Percentiles rank a stretch among this genome's conserved stretches.
Evolutionary conservation across 2,888 invertebrate species (phyloP).

Genomic region (Drosophila incognita): DNA sequence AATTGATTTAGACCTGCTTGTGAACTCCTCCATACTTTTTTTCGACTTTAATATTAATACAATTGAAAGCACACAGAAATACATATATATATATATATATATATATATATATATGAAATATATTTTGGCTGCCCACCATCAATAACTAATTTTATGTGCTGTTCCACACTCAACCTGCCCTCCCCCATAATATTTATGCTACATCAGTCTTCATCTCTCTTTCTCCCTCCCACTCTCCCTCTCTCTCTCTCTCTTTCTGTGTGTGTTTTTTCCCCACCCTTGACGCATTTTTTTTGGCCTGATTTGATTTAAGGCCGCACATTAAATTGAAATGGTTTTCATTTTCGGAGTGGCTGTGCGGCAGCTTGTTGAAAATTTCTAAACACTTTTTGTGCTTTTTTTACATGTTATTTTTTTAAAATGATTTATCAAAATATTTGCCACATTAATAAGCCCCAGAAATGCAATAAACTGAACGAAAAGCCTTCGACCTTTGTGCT

Average conservation of each 20-base stretch:
- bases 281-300: conserved; percentile 15
- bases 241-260: not conserved
- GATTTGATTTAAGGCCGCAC: conserved; percentile 71
- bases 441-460: conserved; percentile 64
- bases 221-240: not conserved
- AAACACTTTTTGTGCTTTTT: conserved; percentile 18
- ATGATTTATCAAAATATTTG: conserved; percentile 72
- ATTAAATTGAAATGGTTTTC: conserved; percentile 58
- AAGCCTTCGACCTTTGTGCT: conserved; percentile 36
- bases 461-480: conserved; percentile 4
- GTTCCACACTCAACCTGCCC: conserved; percentile 13
- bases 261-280: conserved; percentile 45
- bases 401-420: conserved; percentile 26
- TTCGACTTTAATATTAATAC: conserved; percentile 20
- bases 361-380: conserved; percentile 56
- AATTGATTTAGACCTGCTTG: conserved; percentile 21
- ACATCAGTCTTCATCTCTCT: conserved; percentile 9
- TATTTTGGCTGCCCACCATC: conserved; percentile 40
- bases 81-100: conserved; percentile 4
- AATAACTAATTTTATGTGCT: conserved; percentile 58
- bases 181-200: conserved; percentile 3
- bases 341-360: not conserved
- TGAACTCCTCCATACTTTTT: conserved; percentile 9
- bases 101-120: conserved; percentile 17
- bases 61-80: conserved; percentile 43